Evolutionary conservation across 2,113 vertebrate genomes (phyloP), one percentile per base, ranked within the genome.

Genomic region (Dasypus novemcinctus): DNA sequence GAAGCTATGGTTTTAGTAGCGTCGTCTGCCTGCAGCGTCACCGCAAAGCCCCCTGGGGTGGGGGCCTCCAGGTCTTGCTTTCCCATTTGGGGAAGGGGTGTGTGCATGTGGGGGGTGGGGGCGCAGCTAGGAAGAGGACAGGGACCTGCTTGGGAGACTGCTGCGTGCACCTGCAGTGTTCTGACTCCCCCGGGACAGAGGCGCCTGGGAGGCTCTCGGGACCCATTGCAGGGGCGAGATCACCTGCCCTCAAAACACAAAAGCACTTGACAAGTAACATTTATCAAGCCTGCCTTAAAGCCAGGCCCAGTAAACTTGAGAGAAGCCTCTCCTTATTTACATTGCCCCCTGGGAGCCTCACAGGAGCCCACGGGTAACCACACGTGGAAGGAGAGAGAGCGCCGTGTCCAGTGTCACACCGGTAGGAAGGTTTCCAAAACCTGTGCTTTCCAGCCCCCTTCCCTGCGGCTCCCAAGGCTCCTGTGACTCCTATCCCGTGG

Each of bases 141-240:
- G n/a, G 52, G 54, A 8, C 59, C n/a, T 0, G 17, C 54, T 54
- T 29, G 75, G 75, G 63, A 33, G 64, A 21, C 68, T 2, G 43
- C 74, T 23, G 14, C 29, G 61, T 15, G 25, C 27, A 6, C 31
- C 0, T 17, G 27, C 27, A 18, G 7, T 49, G 9, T 61, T 81
- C 61, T 61, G 27, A 27, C 17, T 33, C 36, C 33, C 84, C 25
- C 59, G 20, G 61, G n/a, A 27, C 17, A 12, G 5, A 0, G n/a
- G 61, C 43, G 5, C 43, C 43, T 46, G 43, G 43, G 43, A 57
- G 54, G 54, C 54, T 57, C 54, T 17, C 18, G 4, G 54, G 17
- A 7, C 25, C 10, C 1, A 1, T 1, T 2, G 46, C 13, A 20
- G n/a, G n/a, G n/a, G n/a, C n/a, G n/a, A n/a, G n/a, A n/a, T n/a